A percentile compares a stretch with the other conserved stretches of the same genome.
Evolutionary conservation across 1,140 invertebrate species (phyloP).

Genomic region (Heliconius hewitsoni): DNA sequence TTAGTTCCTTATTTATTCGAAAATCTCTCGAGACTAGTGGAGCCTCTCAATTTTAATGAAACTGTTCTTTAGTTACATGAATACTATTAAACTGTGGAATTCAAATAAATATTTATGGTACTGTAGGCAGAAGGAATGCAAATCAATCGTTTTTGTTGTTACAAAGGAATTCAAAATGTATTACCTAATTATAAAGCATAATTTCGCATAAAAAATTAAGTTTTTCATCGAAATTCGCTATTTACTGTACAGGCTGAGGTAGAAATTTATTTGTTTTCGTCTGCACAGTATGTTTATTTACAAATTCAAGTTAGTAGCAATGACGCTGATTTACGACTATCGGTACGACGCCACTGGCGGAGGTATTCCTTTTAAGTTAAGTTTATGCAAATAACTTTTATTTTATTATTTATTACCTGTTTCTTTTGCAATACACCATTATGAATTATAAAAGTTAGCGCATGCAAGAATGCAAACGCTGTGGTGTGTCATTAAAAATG

Average conservation of each 20-base stretch:
- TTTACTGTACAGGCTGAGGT: slow-evolving; percentile 40
- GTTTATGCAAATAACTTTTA: slow-evolving; percentile 35
- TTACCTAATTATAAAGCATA: slow-evolving; percentile 14
- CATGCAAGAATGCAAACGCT: not conserved
- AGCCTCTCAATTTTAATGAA: slow-evolving; percentile 58
- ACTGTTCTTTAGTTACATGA: slow-evolving; percentile 56
- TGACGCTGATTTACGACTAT: slow-evolving; percentile 45
- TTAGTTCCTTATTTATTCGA: slow-evolving; percentile 59
- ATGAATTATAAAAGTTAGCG: slow-evolving; percentile 12
- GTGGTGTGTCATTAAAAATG: not conserved
- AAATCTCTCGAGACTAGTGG: slow-evolving; percentile 48
- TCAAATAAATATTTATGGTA: slow-evolving; percentile 53
- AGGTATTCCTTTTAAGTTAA: slow-evolving; percentile 35
- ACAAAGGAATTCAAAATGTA: slow-evolving; percentile 28
- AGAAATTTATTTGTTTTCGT: slow-evolving; percentile 51
- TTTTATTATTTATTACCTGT: slow-evolving; percentile 33
- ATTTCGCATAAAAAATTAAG: slow-evolving; percentile 10
- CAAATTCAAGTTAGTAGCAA: slow-evolving; percentile 42
- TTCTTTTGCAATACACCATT: slow-evolving; percentile 3
- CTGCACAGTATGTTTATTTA: slow-evolving; percentile 51
- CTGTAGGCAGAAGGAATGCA: slow-evolving; percentile 15
- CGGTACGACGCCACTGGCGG: slow-evolving; percentile 34
- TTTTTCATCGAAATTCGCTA: not conserved
- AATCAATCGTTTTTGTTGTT: not conserved
- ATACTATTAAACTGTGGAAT: slow-evolving; percentile 47